Evolutionary conservation across 2,113 vertebrate species (phyloP), one percentile per base, ranked within the genome.

Genomic region (Hydrolagus affinis): DNA sequence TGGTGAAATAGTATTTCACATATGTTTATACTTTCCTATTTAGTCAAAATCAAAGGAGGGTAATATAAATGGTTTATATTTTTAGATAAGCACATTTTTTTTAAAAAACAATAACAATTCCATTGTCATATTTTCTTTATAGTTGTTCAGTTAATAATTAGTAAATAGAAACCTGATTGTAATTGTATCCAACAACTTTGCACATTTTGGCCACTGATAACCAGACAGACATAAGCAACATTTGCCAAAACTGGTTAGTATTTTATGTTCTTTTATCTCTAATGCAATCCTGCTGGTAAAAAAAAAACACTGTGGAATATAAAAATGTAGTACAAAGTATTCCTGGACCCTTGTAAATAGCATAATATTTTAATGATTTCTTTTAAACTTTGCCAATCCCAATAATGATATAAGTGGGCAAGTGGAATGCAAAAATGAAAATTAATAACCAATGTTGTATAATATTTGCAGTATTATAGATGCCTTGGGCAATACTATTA

Each of bases 311-410:
- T 66, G 28, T 15, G 1, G 14, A n/a, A 25, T 68, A 30, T 83
- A 83, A 28, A 62, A 66, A 28, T 28, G n/a, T 28, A 83, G 62
- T 68, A 66, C 17, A 83, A 83, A 83, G 60, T 66, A 83, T 32
- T 83, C 60, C 23, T 68, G 11, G 60, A 23, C 66, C 3, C 25
- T 30, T 66, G 30, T 83, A 83, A 83, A 83, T 15, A 32, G 60
- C 44, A 44, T 3, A 44, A 56, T 30, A 30, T 68, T 68, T 68
- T 83, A 32, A 83, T 83, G 78, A 32, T 83, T 83, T 83, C 60
- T 83, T 83, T 83, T 62, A 83, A 66, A 83, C 60, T 83, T 83
- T 83, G 78, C 78, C 78, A 83, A 83, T 83, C 66, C 60, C 60
- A 66, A 83, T 83, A 83, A 83, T 66, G 19, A 17, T 83, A 28